These are phyloP conservation scores for Adrianichthys oophorus DNA, from an alignment of 2,797 vertebrate genomes.

Conservation along the genomic window DNA sequence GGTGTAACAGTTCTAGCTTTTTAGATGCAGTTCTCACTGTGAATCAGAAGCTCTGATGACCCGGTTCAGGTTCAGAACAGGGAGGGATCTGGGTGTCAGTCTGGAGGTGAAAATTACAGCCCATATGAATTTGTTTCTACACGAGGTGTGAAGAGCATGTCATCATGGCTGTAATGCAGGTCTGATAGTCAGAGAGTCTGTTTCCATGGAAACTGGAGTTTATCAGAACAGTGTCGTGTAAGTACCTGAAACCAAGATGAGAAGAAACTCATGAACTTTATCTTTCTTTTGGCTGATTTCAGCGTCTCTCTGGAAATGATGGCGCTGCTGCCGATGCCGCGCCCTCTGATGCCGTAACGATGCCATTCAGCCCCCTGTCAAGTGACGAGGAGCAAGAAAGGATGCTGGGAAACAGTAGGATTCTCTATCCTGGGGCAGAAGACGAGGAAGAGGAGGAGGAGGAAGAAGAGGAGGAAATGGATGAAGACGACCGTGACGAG, in stretches of 20 bases:
- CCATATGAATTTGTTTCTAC: conserved; percentile 21
- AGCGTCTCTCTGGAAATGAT: conserved; percentile 78
- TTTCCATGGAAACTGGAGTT: conserved; percentile 53
- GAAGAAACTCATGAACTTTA: conserved; percentile 5
- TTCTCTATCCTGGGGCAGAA: conserved; percentile 87
- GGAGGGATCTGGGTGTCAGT: conserved; percentile 15
- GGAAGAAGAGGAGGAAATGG: conserved; percentile 85
- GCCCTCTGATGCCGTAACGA: conserved; percentile 83
- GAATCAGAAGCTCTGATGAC: background rate
- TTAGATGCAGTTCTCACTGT: too few relatives aligned
- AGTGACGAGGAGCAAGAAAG: conserved; percentile 91
- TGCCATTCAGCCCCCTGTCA: conserved; percentile 91
- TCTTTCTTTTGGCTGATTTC: conserved; percentile 21
- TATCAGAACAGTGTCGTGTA: conserved; percentile 2
- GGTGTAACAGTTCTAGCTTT: too few relatives aligned
- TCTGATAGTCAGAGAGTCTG: conserved; percentile 30
- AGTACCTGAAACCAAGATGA: background rate
- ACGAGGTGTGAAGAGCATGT: conserved; percentile 37
- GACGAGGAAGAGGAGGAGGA: conserved; percentile 89
- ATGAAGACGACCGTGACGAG: conserved; percentile 77
- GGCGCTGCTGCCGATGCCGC: conserved; percentile 76
- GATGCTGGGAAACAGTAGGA: conserved; percentile 84
- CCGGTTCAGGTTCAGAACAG: conserved; percentile 2
- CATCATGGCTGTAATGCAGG: conserved; percentile 22
- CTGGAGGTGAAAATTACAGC: conserved; percentile 12